Base-by-base conservation (phyloP, 1,140 invertebrate species). In the Lordiphosa stackelbergi region DNA sequence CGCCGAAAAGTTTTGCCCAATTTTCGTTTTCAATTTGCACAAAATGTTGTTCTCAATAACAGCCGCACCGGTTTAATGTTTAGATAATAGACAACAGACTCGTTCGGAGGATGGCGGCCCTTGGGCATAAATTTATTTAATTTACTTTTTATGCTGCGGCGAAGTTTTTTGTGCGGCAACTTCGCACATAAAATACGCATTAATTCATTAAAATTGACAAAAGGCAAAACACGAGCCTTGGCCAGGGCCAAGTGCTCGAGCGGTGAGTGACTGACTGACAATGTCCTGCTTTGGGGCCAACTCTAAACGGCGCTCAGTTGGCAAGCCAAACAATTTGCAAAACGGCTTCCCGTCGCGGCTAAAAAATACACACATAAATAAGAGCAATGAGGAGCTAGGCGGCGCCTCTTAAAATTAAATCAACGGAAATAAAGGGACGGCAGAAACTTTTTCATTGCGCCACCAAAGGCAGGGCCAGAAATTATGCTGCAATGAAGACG, bases 171-270 rank as follows among this genome's bases (percentile, higher is more conserved):
- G 16, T 19, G 60, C 41, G 66, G 53, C 47, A 81, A 81, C 77
- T 83, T 83, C 83, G 61, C 77, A 72, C 77, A 81, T 83, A 81
- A 81, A 81, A 81, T 83, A 64, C 77, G 72, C 77, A 81, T 81
- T 81, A 83, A 77, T 81, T 81, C 77, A 81, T 81, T 81, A 83
- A 81, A 81, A 74, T 83, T 83, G 77, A 81, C 77, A 81, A 81
- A 64, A 75, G 68, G 77, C 75, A 56, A 71, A 83, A 69, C 60
- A 72, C 72, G 54, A 73, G 63, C 65, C 72, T 72, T 51, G 45
- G 63, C 54, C 42, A 42, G 52, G 72, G 75, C 71, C 71, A 79
- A 81, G 46, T 69, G 66, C 57, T 66, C 35, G 38, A 19, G 36
- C 55, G 41, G 22, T 16, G 42, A 58, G 43, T 53, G 16, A n/a